Conservation (phyloP, 1,140 invertebrate genomes). For the Pararge aegeria region DNA sequence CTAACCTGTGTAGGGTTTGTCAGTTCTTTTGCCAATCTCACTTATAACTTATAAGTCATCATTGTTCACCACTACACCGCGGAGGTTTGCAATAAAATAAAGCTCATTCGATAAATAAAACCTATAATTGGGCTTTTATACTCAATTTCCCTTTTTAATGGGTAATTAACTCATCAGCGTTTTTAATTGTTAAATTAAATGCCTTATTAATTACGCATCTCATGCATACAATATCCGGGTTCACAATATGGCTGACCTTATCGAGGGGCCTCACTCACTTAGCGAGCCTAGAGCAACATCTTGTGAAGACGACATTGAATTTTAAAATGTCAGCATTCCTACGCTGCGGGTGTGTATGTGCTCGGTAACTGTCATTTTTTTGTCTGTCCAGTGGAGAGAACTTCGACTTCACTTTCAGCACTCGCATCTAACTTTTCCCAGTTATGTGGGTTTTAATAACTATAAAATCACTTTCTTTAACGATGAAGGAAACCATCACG, state of each 20-base stretch:
- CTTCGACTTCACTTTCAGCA: no score
- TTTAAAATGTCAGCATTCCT: conserved; percentile 24
- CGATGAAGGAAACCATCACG: no score
- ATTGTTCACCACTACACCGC: no score
- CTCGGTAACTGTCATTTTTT: background rate
- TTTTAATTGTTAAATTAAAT: background rate
- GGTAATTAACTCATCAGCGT: background rate
- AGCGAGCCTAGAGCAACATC: conserved; percentile 9
- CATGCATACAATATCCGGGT: conserved; percentile 14
- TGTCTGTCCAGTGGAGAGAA: no score
- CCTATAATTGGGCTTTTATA: background rate
- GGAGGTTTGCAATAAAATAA: no score
- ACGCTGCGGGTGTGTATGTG: background rate
- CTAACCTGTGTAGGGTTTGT: no score
- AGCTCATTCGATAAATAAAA: no score
- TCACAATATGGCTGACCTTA: conserved; percentile 14
- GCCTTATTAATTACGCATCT: background rate
- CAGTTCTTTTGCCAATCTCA: no score
- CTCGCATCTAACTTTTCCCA: no score
- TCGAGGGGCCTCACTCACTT: background rate
- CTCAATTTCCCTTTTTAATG: background rate
- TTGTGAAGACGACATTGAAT: conserved; percentile 22
- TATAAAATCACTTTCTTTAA: no score
- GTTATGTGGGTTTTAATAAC: no score
- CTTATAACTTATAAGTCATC: no score